Evolutionary conservation across 1,140 invertebrate species (phyloP), one percentile per base, ranked within the genome.

Genomic region (Bilobella aurantiaca): DNA sequence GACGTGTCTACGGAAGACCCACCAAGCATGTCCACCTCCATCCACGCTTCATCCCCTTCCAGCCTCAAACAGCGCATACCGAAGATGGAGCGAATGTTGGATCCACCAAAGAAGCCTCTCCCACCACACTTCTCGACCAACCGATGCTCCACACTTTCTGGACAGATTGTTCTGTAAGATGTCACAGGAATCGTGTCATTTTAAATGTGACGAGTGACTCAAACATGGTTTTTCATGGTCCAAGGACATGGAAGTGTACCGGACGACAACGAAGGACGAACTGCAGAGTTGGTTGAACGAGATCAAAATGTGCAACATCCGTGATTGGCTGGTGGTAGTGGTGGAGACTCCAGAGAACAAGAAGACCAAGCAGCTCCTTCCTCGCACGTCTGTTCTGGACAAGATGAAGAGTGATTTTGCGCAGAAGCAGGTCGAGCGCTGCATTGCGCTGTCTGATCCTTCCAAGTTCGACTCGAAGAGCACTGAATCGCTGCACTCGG

Each of bases 121-220:
- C 69, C 28, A 68, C 66, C 18, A 58, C 68, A 8, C 82, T 86
- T 67, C 75, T 90, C 28, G 84, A 86, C 21, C 86, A 89, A 69
- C 90, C 92, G 27, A 87, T 96, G 75, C 87, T 98, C 75, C 92
- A 98, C 78, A 92, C 92, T 61, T 98, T 88, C 79, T 95, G 93
- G 87, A 94, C 88, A 47, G 93, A 96, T 78, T 96, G 93, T 80
- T 83, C 84, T 71, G 90, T 93, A 82, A 83, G 83, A 79, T n/a
- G n/a, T n/a, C n/a, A n/a, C n/a, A n/a, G n/a, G n/a, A n/a, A n/a
- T n/a, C n/a, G n/a, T n/a, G n/a, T n/a, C n/a, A n/a, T n/a, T n/a
- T n/a, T n/a, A n/a, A n/a, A n/a, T n/a, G n/a, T n/a, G n/a, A n/a
- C n/a, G n/a, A n/a, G n/a, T n/a, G n/a, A n/a, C n/a, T n/a, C n/a